Base-by-base conservation (phyloP, 2,797 vertebrate species). In the Mus minutoides region DNA sequence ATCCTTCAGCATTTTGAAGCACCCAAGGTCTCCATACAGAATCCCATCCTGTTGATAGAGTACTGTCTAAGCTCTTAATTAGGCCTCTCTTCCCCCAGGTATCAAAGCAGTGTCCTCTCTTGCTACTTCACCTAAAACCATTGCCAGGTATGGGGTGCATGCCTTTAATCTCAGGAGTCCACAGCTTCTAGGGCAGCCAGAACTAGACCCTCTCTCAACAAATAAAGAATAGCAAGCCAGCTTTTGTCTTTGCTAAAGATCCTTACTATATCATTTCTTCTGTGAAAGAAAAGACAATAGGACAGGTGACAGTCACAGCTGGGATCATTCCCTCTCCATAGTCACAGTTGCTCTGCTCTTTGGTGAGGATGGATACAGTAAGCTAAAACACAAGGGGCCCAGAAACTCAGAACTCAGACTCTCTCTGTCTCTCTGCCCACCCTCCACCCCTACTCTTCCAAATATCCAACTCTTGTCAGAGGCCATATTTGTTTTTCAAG, bases 221-320 rank as follows among this genome's bases (percentile, higher is more conserved):
- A 64, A 40, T 37, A 49, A 79, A 78, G 24, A 73, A 17, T 6
- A 85, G 34, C 64, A 80, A 69, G 34, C 13, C 56, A 83, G 52
- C 26, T 79, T 85, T 52, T 87, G 86, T 2, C 52, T 87, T 83
- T 85, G 46, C 31, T 88, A 46, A 67, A 92, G 82, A 94, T 73
- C 56, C 64, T 12, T 31, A 75, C 56, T 90, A 31, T 17, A 40
- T 40, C 17, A 40, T 60, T 78, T 86, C 13, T 34, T 22, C 17
- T 58, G 31, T 49, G 69, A 54, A 49, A 49, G 80, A 46, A 46
- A 46, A 46, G 43, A 46, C 43, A 46, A 46, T 10, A 46, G 43
- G 43, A 46, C 43, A 31, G 34, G 29, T 0, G 22, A 49, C 1
- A 21, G 90, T 49, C n/a, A 82, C 0, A 22, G 40, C 4, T 64